These are phyloP conservation scores for Distichodus sexfasciatus DNA, from an alignment of 2,797 vertebrate species.

Conservation along the genomic window DNA sequence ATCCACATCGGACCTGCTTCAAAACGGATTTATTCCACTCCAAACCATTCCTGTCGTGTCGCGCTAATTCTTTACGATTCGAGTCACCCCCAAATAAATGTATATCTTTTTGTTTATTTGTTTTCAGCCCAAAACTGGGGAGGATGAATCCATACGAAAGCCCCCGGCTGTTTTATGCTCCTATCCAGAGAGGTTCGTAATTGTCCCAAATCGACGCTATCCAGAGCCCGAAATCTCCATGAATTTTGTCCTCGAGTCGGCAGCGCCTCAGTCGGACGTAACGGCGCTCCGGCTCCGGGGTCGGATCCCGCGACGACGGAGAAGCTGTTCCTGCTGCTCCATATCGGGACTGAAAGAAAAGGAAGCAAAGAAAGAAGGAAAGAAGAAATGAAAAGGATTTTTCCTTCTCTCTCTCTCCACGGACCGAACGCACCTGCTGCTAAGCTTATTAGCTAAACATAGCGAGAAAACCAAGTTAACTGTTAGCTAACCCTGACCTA, in stretches of 20 bases:
- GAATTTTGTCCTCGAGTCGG: conserved; percentile 3
- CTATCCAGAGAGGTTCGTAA: conserved; percentile 1
- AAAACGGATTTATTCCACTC: conserved; percentile 33
- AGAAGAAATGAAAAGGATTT: too few relatives aligned
- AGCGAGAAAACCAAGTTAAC: not conserved
- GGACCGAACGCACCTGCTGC: not conserved
- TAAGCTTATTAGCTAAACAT: not conserved
- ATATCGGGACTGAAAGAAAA: conserved; percentile 24
- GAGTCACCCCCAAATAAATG: too few relatives aligned
- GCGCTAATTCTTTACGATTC: too few relatives aligned
- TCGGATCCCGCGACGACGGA: too few relatives aligned
- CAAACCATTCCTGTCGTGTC: conserved; percentile 19
- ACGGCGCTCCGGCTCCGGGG: conserved; percentile 15
- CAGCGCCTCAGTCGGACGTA: conserved; percentile 1
- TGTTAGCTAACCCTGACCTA: not conserved
- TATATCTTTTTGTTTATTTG: too few relatives aligned
- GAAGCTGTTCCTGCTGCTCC: conserved; percentile 25
- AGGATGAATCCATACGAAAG: conserved; percentile 3
- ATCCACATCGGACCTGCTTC: conserved; percentile 26
- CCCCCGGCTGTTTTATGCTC: not conserved
- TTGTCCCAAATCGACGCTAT: conserved; percentile 18
- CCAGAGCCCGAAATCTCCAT: conserved; percentile 14
- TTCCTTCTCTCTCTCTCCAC: not conserved
- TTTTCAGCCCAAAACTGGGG: too few relatives aligned
- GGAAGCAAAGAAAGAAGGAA: too few relatives aligned